A percentile compares a stretch with the other conserved stretches of the same genome.
These are phyloP conservation scores for Paramuricea clavata DNA, from an alignment of 92 coral and sea anemone species.

Conservation along the genomic window DNA sequence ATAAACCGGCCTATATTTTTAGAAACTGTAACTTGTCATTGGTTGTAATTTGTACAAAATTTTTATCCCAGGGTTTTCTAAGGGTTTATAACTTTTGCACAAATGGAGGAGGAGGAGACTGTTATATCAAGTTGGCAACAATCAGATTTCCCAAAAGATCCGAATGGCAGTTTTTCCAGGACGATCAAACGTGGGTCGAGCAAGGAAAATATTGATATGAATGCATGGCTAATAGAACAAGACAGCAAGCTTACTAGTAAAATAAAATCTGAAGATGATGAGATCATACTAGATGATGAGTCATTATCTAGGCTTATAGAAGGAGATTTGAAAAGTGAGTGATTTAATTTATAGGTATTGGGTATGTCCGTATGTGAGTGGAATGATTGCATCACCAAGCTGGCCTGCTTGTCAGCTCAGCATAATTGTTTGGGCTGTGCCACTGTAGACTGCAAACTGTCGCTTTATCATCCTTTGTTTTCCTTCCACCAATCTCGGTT, in stretches of 20 bases:
- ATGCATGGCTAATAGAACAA: not conserved
- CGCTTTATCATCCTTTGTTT: too few relatives aligned
- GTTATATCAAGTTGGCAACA: slow-evolving; percentile 27
- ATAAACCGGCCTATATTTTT: not conserved
- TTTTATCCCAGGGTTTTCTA: too few relatives aligned
- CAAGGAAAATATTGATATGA: slow-evolving; percentile 36
- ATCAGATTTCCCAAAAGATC: slow-evolving; percentile 20
- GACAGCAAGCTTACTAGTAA: not conserved
- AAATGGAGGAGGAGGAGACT: slow-evolving; percentile 34
- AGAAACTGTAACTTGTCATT: not conserved
- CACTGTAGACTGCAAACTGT: too few relatives aligned
- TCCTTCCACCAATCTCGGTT: too few relatives aligned
- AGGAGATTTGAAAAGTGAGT: slow-evolving; percentile 34
- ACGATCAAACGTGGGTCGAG: slow-evolving; percentile 1
- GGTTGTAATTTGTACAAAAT: not conserved
- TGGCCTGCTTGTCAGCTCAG: too few relatives aligned
- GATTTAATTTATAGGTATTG: too few relatives aligned
- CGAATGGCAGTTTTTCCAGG: not conserved
- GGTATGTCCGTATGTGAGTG: too few relatives aligned
- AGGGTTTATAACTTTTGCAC: not conserved
- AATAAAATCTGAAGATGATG: slow-evolving; percentile 20
- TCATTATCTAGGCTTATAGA: slow-evolving; percentile 21
- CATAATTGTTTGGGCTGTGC: too few relatives aligned
- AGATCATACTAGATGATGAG: slow-evolving; percentile 8
- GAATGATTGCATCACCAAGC: too few relatives aligned